Base-by-base conservation (phyloP, 2,797 vertebrate species). In the Enteromius fasciolatus region DNA sequence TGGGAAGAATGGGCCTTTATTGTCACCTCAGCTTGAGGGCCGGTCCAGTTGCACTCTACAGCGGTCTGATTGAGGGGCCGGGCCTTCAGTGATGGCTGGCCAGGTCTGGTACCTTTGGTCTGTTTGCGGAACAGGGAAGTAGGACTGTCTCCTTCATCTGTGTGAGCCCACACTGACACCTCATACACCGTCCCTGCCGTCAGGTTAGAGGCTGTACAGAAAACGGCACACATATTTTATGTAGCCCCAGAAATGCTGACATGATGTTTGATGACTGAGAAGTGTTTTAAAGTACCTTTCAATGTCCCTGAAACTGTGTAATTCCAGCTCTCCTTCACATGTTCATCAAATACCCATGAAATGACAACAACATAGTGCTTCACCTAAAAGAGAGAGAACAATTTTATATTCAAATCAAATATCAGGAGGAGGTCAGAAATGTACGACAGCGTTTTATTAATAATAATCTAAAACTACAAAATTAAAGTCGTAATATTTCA, bases 141-240 rank as follows among this genome's bases (percentile, higher is more conserved):
- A 76, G 97, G 96, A 83, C 97, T 98, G 90, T 99, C 98, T 4
- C 98, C 98, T 48, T 97, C 90, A 25, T 92, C 93, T 0, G 97
- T 98, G 92, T 94, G 96, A 68, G 96, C 97, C 97, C 97, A 99
- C 9, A 96, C 96, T 1, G 96, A 95, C 90, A 98, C 95, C 89
- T 99, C 98, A 15, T 99, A 99, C 66, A 94, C 57, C 0, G 96
- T 99, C 3, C 97, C 97, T 0, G 97, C 94, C 3, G 98, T 98
- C 91, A 99, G 90, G 89, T 98, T 98, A 7, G 88, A 85, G 44
- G 95, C 98, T 99, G 90, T 14, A 86, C 64, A 80, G 73, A 77
- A 80, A 81, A 66, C 41, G 23, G 14, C 31, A 80, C 41, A 46
- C 1, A 0, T 3, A 20, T 44, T 25, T 0, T 8, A 28, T 36